Evolutionary conservation across 2,113 vertebrate genomes (phyloP).

Genomic region (Colossoma macropomum): DNA sequence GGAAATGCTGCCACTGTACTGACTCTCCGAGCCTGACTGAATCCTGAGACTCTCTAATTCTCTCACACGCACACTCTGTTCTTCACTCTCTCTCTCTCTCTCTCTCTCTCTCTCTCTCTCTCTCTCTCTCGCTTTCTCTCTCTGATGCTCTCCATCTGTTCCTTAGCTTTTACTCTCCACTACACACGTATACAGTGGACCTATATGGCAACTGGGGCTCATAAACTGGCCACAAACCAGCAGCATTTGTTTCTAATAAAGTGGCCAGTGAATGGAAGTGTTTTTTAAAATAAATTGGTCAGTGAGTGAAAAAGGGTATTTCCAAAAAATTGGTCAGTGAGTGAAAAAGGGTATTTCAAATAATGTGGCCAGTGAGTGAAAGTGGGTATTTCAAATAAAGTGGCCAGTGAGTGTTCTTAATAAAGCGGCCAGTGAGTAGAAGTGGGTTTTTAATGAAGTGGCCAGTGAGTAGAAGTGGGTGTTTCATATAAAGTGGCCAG

Average conservation of each 20-base stretch:
- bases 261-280: too few species aligned
- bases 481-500: too few species aligned
- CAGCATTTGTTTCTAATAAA: too few species aligned
- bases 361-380: neutral
- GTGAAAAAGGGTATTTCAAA: neutral
- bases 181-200: neutral
- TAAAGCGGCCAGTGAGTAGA: too few species aligned
- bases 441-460: too few species aligned
- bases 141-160: constrained; percentile 52
- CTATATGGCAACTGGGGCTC: neutral
- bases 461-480: too few species aligned
- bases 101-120: constrained; percentile 25
- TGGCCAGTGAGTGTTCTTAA: neutral
- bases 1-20: neutral
- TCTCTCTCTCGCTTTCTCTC: constrained; percentile 4
- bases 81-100: neutral
- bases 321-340: neutral
- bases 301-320: too few species aligned
- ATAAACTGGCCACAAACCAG: too few species aligned
- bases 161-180: neutral
- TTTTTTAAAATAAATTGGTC: too few species aligned
- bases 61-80: neutral
- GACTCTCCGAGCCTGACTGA: constrained; percentile 5
- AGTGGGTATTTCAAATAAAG: neutral
- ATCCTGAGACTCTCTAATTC: constrained; percentile 22